Evolutionary conservation across 1,140 invertebrate genomes (phyloP).

Genomic region (Medauroidea extradentata): DNA sequence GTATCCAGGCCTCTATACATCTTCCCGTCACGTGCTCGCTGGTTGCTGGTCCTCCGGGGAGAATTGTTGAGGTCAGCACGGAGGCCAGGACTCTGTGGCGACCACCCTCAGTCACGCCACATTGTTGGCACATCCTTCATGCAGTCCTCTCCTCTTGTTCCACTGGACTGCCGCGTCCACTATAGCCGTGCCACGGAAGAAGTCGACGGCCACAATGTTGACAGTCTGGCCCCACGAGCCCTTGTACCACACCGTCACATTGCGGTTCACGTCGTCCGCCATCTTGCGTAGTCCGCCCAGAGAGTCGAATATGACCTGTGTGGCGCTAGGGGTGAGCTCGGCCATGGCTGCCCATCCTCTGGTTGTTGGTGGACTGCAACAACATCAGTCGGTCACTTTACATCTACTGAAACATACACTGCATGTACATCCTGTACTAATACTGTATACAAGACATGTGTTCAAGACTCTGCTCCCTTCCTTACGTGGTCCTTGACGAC

Average conservation of each 20-base stretch:
- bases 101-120: too few relatives aligned
- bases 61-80: too few relatives aligned
- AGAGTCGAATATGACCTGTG: slow-evolving; percentile 49
- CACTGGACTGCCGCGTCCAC: slow-evolving; percentile 53
- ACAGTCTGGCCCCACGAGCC: slow-evolving; percentile 47
- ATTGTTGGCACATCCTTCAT: neutral
- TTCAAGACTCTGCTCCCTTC: too few relatives aligned
- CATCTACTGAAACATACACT: too few relatives aligned
- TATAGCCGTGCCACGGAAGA: slow-evolving; percentile 52
- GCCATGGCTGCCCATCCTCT: slow-evolving; percentile 56
- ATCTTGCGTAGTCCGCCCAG: slow-evolving; percentile 50
- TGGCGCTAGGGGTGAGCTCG: slow-evolving; percentile 54
- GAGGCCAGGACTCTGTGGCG: too few relatives aligned
- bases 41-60: too few relatives aligned
- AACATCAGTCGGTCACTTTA: neutral
- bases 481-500: too few relatives aligned
- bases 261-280: slow-evolving; percentile 53
- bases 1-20: too few relatives aligned
- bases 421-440: too few relatives aligned
- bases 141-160: slow-evolving; percentile 35
- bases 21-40: too few relatives aligned
- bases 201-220: slow-evolving; percentile 60
- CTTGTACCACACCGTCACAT: slow-evolving; percentile 52
- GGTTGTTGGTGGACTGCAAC: neutral
- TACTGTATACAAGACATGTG: too few relatives aligned